These are phyloP conservation scores for Chiloscyllium punctatum DNA, from an alignment of 2,797 vertebrate species.

Conservation along the genomic window DNA sequence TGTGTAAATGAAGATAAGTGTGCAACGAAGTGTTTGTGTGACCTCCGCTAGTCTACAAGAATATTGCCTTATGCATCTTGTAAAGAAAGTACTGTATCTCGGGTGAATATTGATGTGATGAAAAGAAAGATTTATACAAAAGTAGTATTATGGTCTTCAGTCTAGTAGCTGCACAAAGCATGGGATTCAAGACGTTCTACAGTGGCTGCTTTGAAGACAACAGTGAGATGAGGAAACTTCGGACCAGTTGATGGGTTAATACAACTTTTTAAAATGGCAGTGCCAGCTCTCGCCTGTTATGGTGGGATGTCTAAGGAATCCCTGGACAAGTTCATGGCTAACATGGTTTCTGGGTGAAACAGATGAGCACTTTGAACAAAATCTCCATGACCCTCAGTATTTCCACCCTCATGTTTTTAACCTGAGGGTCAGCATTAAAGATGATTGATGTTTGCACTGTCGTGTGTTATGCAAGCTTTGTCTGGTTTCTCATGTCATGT, in stretches of 20 bases:
- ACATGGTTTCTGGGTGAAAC: not conserved
- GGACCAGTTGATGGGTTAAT: not conserved
- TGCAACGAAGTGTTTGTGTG: not conserved
- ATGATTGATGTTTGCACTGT: not conserved
- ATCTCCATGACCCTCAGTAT: not conserved
- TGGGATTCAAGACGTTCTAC: not conserved
- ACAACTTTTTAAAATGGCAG: not conserved
- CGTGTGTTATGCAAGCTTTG: slow-evolving; percentile 14
- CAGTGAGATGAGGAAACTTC: not conserved
- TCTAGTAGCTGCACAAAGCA: not conserved
- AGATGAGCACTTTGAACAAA: not conserved
- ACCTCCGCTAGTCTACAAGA: not conserved
- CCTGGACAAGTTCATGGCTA: not conserved
- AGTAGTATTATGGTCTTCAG: not conserved
- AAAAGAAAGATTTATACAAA: not conserved
- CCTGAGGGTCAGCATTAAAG: not conserved
- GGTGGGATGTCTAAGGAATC: not conserved
- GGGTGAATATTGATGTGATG: not conserved
- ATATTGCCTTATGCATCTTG: not conserved
- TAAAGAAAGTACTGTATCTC: not conserved
- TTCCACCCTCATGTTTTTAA: not conserved
- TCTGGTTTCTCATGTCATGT: slow-evolving; percentile 26
- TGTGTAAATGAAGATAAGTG: not conserved
- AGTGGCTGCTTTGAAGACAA: not conserved
- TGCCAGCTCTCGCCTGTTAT: not conserved